Percentiles rank a stretch among this genome's conserved stretches.
phyloP scores from a whole-genome alignment of 1,140 invertebrate genomes.

The Spodoptera frugiperda region DNA sequence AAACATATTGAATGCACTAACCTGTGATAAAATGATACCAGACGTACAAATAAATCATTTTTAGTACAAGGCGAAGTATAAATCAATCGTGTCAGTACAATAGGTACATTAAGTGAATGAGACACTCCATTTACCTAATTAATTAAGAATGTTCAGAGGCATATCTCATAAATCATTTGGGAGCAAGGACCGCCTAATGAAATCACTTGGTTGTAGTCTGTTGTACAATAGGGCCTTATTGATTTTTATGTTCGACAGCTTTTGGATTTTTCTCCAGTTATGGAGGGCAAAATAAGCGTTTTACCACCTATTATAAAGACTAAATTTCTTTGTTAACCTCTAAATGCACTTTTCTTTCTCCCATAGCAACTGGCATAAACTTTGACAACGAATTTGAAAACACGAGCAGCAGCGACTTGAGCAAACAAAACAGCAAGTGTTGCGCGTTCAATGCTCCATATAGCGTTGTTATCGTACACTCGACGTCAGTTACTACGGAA shows the following conservation, averaged over 20 bases:
- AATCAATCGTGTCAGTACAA: conserved; percentile 11
- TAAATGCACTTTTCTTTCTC: too few relatives aligned
- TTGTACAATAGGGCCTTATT: too few relatives aligned
- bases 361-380: too few relatives aligned
- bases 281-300: too few relatives aligned
- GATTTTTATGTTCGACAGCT: too few relatives aligned
- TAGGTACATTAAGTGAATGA: background rate
- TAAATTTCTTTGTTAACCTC: too few relatives aligned
- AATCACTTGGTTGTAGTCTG: background rate
- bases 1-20: conserved; percentile 30
- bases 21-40: conserved; percentile 12
- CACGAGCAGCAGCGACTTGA: background rate
- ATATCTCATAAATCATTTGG: conserved; percentile 20
- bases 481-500: conserved; percentile 10
- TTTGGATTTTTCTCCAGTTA: too few relatives aligned
- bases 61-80: conserved; percentile 3
- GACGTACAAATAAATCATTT: conserved; percentile 9
- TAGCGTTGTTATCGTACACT: conserved; percentile 10
- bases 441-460: conserved; percentile 22
- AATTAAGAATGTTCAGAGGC: conserved; percentile 15
- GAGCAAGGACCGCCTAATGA: conserved; percentile 14
- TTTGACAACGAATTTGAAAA: too few relatives aligned
- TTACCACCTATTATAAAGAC: too few relatives aligned
- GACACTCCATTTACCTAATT: conserved; percentile 10
- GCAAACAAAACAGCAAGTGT: conserved; percentile 2